These are phyloP conservation scores for Hirudo medicinalis DNA, from an alignment of 1,140 invertebrate genomes.

Conservation along the genomic window DNA sequence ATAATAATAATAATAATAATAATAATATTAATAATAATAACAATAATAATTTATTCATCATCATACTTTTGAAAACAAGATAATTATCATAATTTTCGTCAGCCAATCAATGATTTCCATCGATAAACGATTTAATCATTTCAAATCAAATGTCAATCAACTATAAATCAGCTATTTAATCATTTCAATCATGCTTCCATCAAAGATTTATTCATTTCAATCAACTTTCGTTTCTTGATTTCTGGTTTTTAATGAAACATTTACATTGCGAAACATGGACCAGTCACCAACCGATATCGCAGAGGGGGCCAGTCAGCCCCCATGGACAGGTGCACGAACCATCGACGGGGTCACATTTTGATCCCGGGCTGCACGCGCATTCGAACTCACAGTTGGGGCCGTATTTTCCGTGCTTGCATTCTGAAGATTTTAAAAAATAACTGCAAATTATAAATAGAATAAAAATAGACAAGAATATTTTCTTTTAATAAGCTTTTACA, in stretches of 20 bases:
- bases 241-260: too few relatives aligned
- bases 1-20: constrained; percentile 2
- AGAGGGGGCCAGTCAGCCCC: constrained; percentile 34
- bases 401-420: constrained; percentile 35
- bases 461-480: too few relatives aligned
- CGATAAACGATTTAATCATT: too few relatives aligned
- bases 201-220: too few relatives aligned
- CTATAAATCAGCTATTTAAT: neutral
- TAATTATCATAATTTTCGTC: neutral
- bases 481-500: too few relatives aligned
- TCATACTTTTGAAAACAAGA: neutral
- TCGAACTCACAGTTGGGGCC: constrained; percentile 62
- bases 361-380: constrained; percentile 64
- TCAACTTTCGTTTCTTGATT: too few relatives aligned
- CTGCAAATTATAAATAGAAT: too few relatives aligned
- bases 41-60: too few relatives aligned
- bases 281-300: neutral
- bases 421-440: constrained; percentile 22
- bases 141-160: neutral
- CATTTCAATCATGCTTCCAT: too few relatives aligned
- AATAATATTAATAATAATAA: neutral
- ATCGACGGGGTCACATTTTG: constrained; percentile 39
- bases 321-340: constrained; percentile 57
- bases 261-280: neutral
- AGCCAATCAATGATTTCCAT: too few relatives aligned